Evolutionary conservation across 2,888 invertebrate species (phyloP).

Genomic region (Phengaris alcon): DNA sequence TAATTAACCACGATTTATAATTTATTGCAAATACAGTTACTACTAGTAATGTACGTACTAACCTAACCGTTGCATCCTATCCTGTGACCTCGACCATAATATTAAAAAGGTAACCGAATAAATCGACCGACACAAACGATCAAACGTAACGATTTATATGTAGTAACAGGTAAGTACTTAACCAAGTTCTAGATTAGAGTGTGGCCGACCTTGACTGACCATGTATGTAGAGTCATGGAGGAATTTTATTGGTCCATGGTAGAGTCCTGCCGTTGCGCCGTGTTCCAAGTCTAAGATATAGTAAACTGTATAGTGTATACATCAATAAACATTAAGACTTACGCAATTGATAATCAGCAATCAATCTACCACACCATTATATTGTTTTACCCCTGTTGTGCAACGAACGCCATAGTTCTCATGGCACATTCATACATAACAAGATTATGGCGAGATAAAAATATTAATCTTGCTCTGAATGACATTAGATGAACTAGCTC

Average conservation of each 20-base stretch:
- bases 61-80: no score
- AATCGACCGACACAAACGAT: no score
- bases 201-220: constrained; percentile 14
- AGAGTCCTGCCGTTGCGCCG: neutral
- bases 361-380: constrained; percentile 32
- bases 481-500: constrained; percentile 15
- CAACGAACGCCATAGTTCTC: constrained; percentile 68
- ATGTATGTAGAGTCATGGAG: neutral
- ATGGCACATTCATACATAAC: constrained; percentile 68
- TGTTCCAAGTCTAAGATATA: neutral
- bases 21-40: no score
- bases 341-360: constrained; percentile 20
- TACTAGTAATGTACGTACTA: no score
- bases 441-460: constrained; percentile 63
- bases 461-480: neutral
- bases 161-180: neutral
- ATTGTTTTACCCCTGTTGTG: constrained; percentile 47
- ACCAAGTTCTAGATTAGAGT: constrained; percentile 21
- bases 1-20: no score
- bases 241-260: neutral
- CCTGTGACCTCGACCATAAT: no score
- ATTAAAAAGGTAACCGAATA: no score
- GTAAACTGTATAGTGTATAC: no score
- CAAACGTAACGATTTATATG: no score
- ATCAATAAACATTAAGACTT: constrained; percentile 22